phyloP scores from a whole-genome alignment of 2,888 invertebrate species.

The Baronia brevicornis region DNA sequence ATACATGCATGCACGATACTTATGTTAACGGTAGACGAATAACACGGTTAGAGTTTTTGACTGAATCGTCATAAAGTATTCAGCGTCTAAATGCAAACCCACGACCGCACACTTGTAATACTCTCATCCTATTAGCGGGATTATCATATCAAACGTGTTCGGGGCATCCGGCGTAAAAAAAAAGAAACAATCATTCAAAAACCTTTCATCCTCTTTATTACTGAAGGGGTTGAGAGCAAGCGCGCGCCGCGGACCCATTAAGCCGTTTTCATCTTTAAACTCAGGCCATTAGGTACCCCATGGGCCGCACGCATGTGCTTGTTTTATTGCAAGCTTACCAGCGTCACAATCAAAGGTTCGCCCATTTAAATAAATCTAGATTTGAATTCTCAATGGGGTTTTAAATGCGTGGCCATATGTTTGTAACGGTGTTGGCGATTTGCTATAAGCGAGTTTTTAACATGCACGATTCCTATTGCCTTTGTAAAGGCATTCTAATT shows the following conservation, averaged over 20 bases:
- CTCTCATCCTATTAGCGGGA: conserved; percentile 60
- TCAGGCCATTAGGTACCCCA: conserved; percentile 20
- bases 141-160: conserved; percentile 70
- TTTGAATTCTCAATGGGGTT: conserved; percentile 55
- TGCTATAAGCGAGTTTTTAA: conserved; percentile 10
- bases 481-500: too few relatives aligned
- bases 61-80: conserved; percentile 30
- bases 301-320: conserved; percentile 22
- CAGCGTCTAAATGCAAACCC: conserved; percentile 52
- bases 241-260: conserved; percentile 19
- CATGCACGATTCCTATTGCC: too few relatives aligned
- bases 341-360: conserved; percentile 61
- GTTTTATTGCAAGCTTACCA: conserved; percentile 51
- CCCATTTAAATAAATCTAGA: conserved; percentile 68
- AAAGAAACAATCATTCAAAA: conserved; percentile 54
- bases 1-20: too few relatives aligned
- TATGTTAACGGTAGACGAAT: conserved; percentile 8
- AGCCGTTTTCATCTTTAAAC: conserved; percentile 29
- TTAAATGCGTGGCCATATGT: conserved; percentile 27
- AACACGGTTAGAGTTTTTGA: conserved; percentile 11
- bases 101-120: conserved; percentile 37
- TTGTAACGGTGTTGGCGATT: conserved; percentile 19
- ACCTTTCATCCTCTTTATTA: conserved; percentile 68
- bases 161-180: conserved; percentile 52
- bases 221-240: conserved; percentile 50